Evolutionary conservation across 2,113 vertebrate genomes (phyloP).

Genomic region (Polypterus bichir): DNA sequence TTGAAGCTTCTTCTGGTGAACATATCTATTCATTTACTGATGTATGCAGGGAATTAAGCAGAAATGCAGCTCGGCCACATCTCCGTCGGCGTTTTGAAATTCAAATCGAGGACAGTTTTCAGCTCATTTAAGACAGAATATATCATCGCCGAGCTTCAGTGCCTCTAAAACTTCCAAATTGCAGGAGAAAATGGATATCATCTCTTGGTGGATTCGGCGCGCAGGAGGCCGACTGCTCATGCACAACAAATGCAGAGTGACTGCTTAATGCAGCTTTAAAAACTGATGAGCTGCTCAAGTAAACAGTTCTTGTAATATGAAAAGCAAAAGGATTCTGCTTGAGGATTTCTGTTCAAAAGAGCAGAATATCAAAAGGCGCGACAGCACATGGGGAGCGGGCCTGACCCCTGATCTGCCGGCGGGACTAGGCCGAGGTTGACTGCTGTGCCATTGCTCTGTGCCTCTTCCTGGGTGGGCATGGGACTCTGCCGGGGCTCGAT

Average conservation of each 20-base stretch:
- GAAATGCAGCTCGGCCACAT: not conserved
- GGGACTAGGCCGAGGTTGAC: no score
- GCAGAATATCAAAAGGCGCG: no score
- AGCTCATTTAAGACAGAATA: constrained; percentile 76
- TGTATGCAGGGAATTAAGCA: not conserved
- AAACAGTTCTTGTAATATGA: constrained; percentile 10
- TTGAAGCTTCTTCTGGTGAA: constrained; percentile 28
- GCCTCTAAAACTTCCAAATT: constrained; percentile 63
- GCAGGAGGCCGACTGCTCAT: constrained; percentile 37
- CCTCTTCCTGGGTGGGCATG: no score
- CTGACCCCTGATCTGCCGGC: no score
- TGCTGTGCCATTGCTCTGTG: no score
- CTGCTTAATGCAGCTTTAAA: constrained; percentile 43
- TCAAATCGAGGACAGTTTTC: constrained; percentile 76
- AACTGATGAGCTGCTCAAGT: constrained; percentile 55
- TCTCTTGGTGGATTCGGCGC: constrained; percentile 51
- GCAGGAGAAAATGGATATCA: constrained; percentile 67
- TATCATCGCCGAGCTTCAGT: constrained; percentile 66
- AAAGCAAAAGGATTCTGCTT: not conserved
- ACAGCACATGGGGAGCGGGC: no score
- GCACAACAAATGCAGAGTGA: constrained; percentile 33
- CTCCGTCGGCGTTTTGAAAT: constrained; percentile 53
- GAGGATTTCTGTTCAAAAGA: no score
- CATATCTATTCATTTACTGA: constrained; percentile 4
- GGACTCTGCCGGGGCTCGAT: no score